Percentiles rank a stretch among this genome's conserved stretches.
phyloP scores from a whole-genome alignment of 2,113 vertebrate species.

The Pteronura brasiliensis region DNA sequence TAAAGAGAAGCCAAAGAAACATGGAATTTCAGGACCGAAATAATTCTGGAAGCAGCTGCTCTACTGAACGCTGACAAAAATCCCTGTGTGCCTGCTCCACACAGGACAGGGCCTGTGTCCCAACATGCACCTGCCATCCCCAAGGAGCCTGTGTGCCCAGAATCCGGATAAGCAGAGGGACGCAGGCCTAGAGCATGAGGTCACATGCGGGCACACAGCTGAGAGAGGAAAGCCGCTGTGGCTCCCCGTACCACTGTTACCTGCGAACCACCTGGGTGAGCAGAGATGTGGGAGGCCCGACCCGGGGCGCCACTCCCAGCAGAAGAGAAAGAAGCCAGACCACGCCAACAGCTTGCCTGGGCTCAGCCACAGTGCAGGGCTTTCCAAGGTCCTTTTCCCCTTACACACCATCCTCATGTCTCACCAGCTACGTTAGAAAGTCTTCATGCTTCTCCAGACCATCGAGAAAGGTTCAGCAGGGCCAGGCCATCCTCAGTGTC shows the following conservation, averaged over 20 bases:
- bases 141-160: not conserved
- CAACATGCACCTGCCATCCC: not conserved
- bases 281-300: not conserved
- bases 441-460: not conserved
- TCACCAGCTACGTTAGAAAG: no score
- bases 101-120: not conserved
- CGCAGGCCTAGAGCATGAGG: not conserved
- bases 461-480: not conserved
- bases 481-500: rapidly evolving
- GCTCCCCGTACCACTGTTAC: not conserved
- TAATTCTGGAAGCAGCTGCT: not conserved
- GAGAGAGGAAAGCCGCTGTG: not conserved
- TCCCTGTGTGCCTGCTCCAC: not conserved
- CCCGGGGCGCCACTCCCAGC: not conserved
- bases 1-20: not conserved
- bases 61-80: not conserved
- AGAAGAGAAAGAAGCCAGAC: not conserved
- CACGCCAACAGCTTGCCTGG: not conserved
- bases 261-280: not conserved
- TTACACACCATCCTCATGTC: not conserved
- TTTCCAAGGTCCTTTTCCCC: not conserved
- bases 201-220: not conserved
- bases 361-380: not conserved
- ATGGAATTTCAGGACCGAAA: not conserved
- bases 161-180: rapidly evolving